phyloP scores from a whole-genome alignment of 2,797 vertebrate species.

The Amphiprion clarkii region DNA sequence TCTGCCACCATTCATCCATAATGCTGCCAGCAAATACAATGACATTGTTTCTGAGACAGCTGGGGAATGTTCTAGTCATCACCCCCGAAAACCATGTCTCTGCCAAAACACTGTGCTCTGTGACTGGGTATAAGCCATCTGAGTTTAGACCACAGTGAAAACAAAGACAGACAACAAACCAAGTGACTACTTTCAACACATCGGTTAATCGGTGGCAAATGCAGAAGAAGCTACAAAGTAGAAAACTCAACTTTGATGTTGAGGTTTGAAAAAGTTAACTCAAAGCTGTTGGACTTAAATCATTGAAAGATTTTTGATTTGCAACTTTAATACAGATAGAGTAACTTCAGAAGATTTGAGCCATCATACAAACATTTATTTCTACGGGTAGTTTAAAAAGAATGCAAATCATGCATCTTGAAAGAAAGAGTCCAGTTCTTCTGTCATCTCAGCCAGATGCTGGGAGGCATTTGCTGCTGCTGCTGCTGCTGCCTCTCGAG shows the following conservation, averaged over 20 bases:
- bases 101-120: slow-evolving; percentile 60
- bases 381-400: slow-evolving; percentile 2
- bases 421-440: slow-evolving; percentile 91
- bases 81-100: slow-evolving; percentile 53
- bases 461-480: slow-evolving; percentile 54
- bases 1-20: slow-evolving; percentile 72
- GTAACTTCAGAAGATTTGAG: slow-evolving; percentile 6
- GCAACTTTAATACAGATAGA: slow-evolving; percentile 37
- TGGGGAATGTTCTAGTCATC: slow-evolving; percentile 73
- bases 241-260: not conserved
- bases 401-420: slow-evolving; percentile 71
- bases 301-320: not conserved
- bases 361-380: not conserved
- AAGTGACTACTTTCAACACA: slow-evolving; percentile 9
- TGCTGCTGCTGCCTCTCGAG: slow-evolving; percentile 47
- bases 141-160: slow-evolving; percentile 40
- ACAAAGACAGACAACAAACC: slow-evolving; percentile 25
- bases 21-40: slow-evolving; percentile 76
- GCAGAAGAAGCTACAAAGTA: not conserved
- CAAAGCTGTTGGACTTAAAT: not conserved
- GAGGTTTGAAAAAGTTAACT: not conserved
- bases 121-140: slow-evolving; percentile 43
- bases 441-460: slow-evolving; percentile 76
- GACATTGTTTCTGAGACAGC: slow-evolving; percentile 75
- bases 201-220: slow-evolving; percentile 9